These are phyloP conservation scores for Centropristis striata DNA, from an alignment of 2,113 vertebrate genomes.

Conservation along the genomic window DNA sequence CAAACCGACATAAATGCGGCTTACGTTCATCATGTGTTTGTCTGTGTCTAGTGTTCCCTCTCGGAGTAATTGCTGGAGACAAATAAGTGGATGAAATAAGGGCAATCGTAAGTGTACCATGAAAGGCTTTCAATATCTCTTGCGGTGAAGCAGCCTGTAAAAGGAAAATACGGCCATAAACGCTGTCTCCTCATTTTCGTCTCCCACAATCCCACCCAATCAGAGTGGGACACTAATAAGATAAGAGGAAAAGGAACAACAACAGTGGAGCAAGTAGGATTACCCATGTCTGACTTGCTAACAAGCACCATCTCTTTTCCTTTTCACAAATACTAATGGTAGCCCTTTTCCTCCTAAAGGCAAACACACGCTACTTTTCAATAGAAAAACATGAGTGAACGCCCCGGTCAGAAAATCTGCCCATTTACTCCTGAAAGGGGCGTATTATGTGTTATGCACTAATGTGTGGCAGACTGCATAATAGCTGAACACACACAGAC, in stretches of 20 bases:
- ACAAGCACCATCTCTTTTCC: conserved; percentile 68
- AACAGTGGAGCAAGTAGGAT: conserved; percentile 62
- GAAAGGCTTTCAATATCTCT: conserved; percentile 81
- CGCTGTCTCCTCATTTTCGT: conserved; percentile 71
- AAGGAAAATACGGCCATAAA: conserved; percentile 71
- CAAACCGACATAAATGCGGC: conserved; percentile 49
- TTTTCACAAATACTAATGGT: conserved; percentile 72
- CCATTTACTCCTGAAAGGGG: conserved; percentile 52
- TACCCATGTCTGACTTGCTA: conserved; percentile 67
- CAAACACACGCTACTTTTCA: conserved; percentile 51
- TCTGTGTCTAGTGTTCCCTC: conserved; percentile 42
- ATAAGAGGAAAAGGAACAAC: conserved; percentile 76
- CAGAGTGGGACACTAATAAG: conserved; percentile 69
- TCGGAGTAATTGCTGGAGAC: conserved; percentile 70
- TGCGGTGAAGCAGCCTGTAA: conserved; percentile 66
- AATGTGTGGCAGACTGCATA: conserved; percentile 25
- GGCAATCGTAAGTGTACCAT: conserved; percentile 67
- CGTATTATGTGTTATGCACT: conserved; percentile 44
- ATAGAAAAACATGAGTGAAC: conserved; percentile 19
- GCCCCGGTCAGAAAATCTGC: conserved; percentile 54
- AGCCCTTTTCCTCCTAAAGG: conserved; percentile 39
- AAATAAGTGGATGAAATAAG: conserved; percentile 78
- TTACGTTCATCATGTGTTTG: conserved; percentile 47
- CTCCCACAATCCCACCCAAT: conserved; percentile 68
- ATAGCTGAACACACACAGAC: conserved; percentile 33